Conservation (phyloP, 1,140 invertebrate species). For the Drosophila simulans region DNA sequence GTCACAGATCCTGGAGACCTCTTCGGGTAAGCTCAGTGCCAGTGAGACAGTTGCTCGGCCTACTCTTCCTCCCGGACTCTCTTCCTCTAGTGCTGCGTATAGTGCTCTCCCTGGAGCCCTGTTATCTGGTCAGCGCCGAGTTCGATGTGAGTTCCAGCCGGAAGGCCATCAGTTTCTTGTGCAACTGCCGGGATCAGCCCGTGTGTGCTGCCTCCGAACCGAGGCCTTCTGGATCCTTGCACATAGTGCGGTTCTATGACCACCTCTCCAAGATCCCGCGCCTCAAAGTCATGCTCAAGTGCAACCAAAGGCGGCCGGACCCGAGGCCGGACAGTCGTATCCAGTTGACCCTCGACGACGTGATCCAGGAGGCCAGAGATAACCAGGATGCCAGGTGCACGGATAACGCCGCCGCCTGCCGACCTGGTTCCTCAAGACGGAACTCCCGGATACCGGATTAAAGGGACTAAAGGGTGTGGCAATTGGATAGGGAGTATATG, state of each 20-base stretch:
- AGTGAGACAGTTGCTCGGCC: neutral
- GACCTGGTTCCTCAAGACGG: neutral
- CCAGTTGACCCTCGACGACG: slow-evolving; percentile 50
- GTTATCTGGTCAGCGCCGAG: slow-evolving; percentile 67
- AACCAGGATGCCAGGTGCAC: slow-evolving; percentile 27
- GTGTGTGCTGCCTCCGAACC: slow-evolving; percentile 29
- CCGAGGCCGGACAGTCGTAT: slow-evolving; percentile 19
- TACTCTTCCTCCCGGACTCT: neutral
- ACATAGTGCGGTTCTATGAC: slow-evolving; percentile 62
- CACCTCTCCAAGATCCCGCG: slow-evolving; percentile 57
- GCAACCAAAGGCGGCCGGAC: slow-evolving; percentile 28
- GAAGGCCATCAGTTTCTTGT: slow-evolving; percentile 54
- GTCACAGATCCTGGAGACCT: slow-evolving; percentile 41
- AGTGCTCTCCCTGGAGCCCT: slow-evolving; percentile 62
- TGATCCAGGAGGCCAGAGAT: slow-evolving; percentile 47
- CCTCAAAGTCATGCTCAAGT: slow-evolving; percentile 50
- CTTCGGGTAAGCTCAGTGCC: slow-evolving; percentile 50
- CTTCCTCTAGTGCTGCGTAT: slow-evolving; percentile 47
- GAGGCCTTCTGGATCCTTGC: slow-evolving; percentile 9
- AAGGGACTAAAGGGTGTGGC: neutral
- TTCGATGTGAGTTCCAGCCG: slow-evolving; percentile 37
- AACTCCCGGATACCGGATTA: slow-evolving; percentile 10
- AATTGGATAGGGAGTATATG: neutral
- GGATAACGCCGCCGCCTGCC: slow-evolving; percentile 22
- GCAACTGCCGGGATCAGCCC: slow-evolving; percentile 24